Conservation (phyloP, 2,888 invertebrate genomes). For the Lasiommata megera region DNA sequence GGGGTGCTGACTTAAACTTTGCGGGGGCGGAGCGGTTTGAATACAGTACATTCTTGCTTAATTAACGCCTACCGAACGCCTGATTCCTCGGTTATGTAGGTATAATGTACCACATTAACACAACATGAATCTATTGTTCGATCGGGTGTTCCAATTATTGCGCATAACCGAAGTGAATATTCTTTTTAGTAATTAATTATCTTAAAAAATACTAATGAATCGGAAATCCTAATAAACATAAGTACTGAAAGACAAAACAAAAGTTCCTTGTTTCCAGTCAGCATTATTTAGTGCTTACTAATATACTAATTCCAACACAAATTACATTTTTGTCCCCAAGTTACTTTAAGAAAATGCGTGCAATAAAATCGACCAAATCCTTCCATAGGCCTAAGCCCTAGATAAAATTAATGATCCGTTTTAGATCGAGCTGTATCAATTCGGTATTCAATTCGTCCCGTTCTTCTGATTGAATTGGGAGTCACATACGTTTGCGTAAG, state of each 20-base stretch:
- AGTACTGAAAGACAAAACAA: neutral
- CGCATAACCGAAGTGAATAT: neutral
- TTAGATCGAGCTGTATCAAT: conserved; percentile 32
- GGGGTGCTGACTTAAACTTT: conserved; percentile 62
- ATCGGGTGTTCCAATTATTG: neutral
- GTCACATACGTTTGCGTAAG: conserved; percentile 33
- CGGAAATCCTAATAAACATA: neutral
- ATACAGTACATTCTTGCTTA: conserved; percentile 71
- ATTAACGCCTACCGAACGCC: conserved; percentile 51
- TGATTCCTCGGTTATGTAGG: conserved; percentile 14
- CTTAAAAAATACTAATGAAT: neutral
- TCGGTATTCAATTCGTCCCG: conserved; percentile 34
- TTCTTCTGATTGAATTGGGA: conserved; percentile 34
- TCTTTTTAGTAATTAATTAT: neutral
- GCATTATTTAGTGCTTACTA: neutral
- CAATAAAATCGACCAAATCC: conserved; percentile 29
- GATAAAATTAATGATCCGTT: conserved; percentile 35
- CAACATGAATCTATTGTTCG: conserved; percentile 6
- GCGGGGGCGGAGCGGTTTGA: conserved; percentile 52
- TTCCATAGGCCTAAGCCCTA: conserved; percentile 31
- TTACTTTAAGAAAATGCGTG: neutral
- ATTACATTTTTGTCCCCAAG: conserved; percentile 8
- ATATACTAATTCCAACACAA: neutral
- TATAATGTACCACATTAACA: conserved; percentile 11
- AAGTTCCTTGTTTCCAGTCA: neutral